Evolutionary conservation across 2,888 invertebrate species (phyloP).

Genomic region (Leptinotarsa haldemani): DNA sequence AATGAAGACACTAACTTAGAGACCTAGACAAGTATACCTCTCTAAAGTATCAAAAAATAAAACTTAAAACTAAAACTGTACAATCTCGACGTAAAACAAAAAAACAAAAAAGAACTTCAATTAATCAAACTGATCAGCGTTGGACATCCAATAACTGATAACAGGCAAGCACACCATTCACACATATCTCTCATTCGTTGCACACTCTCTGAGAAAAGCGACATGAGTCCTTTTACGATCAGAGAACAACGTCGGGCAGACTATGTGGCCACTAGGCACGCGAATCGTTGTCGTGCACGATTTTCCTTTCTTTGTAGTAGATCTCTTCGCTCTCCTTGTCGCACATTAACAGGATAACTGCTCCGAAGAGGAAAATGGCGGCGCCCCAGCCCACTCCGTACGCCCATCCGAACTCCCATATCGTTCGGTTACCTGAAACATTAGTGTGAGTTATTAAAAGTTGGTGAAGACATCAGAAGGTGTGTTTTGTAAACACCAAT

Average conservation of each 20-base stretch:
- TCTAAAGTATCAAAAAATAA: neutral
- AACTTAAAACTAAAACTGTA: conserved; percentile 43
- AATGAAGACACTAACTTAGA: neutral
- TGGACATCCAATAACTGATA: conserved; percentile 48
- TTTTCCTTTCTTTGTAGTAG: conserved; percentile 97
- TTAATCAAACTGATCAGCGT: conserved; percentile 59
- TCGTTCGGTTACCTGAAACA: conserved; percentile 81
- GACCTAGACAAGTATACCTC: neutral
- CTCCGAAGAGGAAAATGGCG: conserved; percentile 94
- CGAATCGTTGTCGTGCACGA: conserved; percentile 73
- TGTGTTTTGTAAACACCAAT: too few species aligned
- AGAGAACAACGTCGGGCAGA: conserved; percentile 78
- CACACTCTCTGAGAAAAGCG: conserved; percentile 60
- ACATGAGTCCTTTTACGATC: conserved; percentile 53
- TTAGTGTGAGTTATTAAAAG: neutral
- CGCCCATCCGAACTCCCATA: conserved; percentile 99
- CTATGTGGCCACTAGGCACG: conserved; percentile 76
- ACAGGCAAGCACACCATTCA: conserved; percentile 56
- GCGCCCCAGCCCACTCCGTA: conserved; percentile 99
- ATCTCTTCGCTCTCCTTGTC: conserved; percentile 99
- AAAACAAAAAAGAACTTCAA: conserved; percentile 24
- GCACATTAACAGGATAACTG: conserved; percentile 91
- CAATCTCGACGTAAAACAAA: conserved; percentile 43
- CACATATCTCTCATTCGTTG: conserved; percentile 55
- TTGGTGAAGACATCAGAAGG: too few species aligned